phyloP scores from a whole-genome alignment of 2,888 invertebrate species.

The Thysanoteuthis rhombus region DNA sequence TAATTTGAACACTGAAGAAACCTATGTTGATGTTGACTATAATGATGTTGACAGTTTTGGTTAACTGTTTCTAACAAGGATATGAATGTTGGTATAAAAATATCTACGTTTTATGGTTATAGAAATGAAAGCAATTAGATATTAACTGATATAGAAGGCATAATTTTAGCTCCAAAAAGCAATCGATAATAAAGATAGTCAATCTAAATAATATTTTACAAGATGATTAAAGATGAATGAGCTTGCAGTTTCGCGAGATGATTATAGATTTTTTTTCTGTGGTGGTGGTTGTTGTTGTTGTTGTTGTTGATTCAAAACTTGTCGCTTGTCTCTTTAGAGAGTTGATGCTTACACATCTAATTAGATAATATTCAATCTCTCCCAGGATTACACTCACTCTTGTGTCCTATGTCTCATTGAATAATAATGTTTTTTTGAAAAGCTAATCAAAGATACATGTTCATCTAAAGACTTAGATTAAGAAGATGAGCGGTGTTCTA shows the following conservation, averaged over 20 bases:
- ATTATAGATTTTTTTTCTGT: neutral
- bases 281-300: neutral
- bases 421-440: neutral
- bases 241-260: neutral
- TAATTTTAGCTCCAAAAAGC: too few species aligned
- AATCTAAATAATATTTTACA: neutral
- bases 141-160: too few species aligned
- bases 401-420: neutral
- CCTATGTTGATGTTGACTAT: too few species aligned
- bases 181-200: neutral
- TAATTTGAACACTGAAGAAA: too few species aligned
- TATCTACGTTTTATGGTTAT: too few species aligned
- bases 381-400: neutral
- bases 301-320: neutral
- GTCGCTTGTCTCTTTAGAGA: neutral
- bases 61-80: too few species aligned
- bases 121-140: too few species aligned
- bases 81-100: too few species aligned
- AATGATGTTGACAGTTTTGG: too few species aligned
- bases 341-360: neutral
- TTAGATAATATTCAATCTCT: neutral
- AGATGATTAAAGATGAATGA: neutral
- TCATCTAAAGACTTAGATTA: neutral
- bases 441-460: neutral
- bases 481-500: too few species aligned